Base-by-base conservation (phyloP, 2,888 invertebrate genomes). In the Trachelus troglodyta region DNA sequence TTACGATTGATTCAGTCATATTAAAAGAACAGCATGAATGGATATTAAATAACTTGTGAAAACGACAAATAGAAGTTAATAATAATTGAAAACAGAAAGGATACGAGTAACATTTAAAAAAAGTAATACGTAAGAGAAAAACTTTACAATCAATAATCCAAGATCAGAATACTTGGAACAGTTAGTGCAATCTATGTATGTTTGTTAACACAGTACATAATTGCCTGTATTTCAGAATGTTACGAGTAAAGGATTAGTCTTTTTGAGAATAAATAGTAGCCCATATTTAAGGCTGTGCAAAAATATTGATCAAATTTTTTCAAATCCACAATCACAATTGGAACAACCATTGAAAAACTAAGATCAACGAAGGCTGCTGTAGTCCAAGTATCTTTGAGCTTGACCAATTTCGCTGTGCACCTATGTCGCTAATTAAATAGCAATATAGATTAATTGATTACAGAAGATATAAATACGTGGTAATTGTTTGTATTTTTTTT, bases 331-430 rank as follows among this genome's bases (percentile, higher is more conserved):
- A 23, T 40, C 40, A 78, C 69, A 74, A 78, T 73, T 74, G 69
- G 35, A 76, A 74, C n/a, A 33, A 74, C n/a, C 73, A 74, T 73
- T 34, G 75, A 69, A 71, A 75, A 79, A 69, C 74, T 79, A 77
- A 76, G 75, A 74, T 80, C 77, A 80, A 84, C 78, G 78, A 78
- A 79, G 80, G 82, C 71, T 83, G 74, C 81, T 83, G 79, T 80
- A 79, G 80, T 76, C 83, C 76, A 76, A 82, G 81, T 76, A 83
- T 82, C 78, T 40, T 75, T 83, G 80, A 56, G 56, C 56, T 77
- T 71, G 37, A 74, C 69, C 34, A 75, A 77, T 73, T 40, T 76
- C 40, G 69, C 37, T 71, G 76, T 80, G 81, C 79, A 84, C 80
- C 76, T 84, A 81, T 76, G 76, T 76, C 78, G 79, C 75, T 81